Evolutionary conservation across 1,140 invertebrate species (phyloP).

Genomic region (Drosophila truncata): DNA sequence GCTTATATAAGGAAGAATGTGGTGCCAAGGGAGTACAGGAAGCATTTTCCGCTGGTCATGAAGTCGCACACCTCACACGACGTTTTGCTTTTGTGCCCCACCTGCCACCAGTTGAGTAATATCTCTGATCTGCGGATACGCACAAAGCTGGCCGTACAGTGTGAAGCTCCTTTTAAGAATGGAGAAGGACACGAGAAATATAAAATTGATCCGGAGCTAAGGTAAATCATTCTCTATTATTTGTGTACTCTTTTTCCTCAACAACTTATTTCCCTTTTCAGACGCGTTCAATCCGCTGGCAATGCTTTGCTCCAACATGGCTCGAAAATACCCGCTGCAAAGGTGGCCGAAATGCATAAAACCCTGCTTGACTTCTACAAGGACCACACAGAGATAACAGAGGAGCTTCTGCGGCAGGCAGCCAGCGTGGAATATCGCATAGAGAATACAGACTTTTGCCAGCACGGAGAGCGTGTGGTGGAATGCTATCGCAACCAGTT

Average conservation of each 20-base stretch:
- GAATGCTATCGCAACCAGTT: slow-evolving; percentile 87
- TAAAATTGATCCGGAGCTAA: slow-evolving; percentile 78
- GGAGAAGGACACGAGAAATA: slow-evolving; percentile 68
- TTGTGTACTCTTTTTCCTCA: background rate
- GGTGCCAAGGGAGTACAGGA: slow-evolving; percentile 94
- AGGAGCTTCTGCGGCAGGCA: slow-evolving; percentile 86
- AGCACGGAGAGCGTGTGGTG: slow-evolving; percentile 90
- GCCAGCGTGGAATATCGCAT: slow-evolving; percentile 84
- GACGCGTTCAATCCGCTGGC: slow-evolving; percentile 89
- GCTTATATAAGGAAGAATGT: slow-evolving; percentile 93
- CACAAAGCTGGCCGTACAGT: slow-evolving; percentile 87
- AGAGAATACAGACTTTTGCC: slow-evolving; percentile 87
- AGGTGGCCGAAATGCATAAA: slow-evolving; percentile 86
- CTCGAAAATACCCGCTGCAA: slow-evolving; percentile 86
- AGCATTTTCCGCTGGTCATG: slow-evolving; percentile 92
- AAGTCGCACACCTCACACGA: slow-evolving; percentile 95
- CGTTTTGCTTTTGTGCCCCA: slow-evolving; percentile 90
- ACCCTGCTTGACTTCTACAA: slow-evolving; percentile 86
- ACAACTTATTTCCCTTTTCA: slow-evolving; percentile 55
- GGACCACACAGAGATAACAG: slow-evolving; percentile 85
- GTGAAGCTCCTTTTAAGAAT: slow-evolving; percentile 87
- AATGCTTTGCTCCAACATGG: slow-evolving; percentile 87
- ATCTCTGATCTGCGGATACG: slow-evolving; percentile 89
- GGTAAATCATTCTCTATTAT: too few species aligned
- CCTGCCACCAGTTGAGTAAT: slow-evolving; percentile 91